phyloP scores from a whole-genome alignment of 1,140 invertebrate species.

The Lepidostoma basale region DNA sequence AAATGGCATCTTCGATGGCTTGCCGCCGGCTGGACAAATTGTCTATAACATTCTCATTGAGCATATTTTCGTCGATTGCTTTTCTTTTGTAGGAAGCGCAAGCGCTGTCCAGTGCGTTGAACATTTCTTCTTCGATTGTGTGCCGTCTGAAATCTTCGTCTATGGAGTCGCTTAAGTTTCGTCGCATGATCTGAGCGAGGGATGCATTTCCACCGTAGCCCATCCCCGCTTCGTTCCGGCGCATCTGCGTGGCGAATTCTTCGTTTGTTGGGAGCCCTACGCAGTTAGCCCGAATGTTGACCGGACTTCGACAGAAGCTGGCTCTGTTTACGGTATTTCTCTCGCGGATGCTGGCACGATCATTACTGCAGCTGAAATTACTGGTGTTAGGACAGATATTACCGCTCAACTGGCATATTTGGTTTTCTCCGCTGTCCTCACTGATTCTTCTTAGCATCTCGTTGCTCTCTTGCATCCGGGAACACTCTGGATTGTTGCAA shows the following conservation, averaged over 20 bases:
- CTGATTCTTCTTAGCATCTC: constrained; percentile 15
- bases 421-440: background rate
- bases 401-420: background rate
- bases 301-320: constrained; percentile 5
- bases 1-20: constrained; percentile 29
- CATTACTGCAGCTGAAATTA: background rate
- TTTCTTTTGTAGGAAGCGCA: constrained; percentile 14
- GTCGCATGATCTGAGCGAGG: background rate
- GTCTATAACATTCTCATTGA: constrained; percentile 12
- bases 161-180: background rate
- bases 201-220: constrained; percentile 4
- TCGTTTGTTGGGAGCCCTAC: constrained; percentile 1
- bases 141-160: background rate
- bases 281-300: background rate
- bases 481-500: constrained; percentile 14
- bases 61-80: constrained; percentile 19
- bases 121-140: constrained; percentile 19
- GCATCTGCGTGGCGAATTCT: background rate
- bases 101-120: background rate
- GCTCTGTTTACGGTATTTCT: background rate
- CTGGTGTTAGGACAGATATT: background rate
- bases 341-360: background rate
- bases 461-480: background rate
- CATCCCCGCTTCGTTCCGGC: background rate
- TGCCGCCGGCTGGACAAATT: constrained; percentile 2